Conservation (phyloP, 2,797 vertebrate species). For the Parotocinclus haroldoi region DNA sequence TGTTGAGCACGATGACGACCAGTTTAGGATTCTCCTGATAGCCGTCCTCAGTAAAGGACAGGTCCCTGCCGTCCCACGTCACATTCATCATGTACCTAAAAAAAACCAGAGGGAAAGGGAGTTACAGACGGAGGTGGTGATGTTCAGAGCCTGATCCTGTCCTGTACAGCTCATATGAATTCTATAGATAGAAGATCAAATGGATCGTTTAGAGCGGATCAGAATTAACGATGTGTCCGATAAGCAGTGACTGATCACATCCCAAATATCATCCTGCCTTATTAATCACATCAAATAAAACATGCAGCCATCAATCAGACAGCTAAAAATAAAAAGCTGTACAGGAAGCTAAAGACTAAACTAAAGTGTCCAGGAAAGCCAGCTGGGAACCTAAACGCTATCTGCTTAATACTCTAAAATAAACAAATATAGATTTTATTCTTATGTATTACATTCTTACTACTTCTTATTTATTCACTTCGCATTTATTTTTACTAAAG, state of each 20-base stretch:
- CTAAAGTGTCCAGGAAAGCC: no score
- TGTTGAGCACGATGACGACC: slow-evolving; percentile 93
- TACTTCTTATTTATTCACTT: no score
- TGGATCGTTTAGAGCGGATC: slow-evolving; percentile 34
- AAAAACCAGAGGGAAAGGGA: no score
- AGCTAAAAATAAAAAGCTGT: not conserved
- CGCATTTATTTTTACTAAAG: no score
- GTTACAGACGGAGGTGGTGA: no score
- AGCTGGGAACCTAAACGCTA: no score
- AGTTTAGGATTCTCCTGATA: slow-evolving; percentile 93
- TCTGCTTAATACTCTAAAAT: no score
- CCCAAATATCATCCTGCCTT: slow-evolving; percentile 35
- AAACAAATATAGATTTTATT: no score
- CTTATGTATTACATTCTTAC: no score
- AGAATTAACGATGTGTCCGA: slow-evolving; percentile 57
- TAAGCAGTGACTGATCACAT: slow-evolving; percentile 46
- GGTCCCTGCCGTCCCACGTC: slow-evolving; percentile 91
- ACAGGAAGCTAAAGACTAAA: no score
- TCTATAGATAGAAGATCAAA: slow-evolving; percentile 39
- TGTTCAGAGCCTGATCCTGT: no score
- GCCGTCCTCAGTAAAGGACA: slow-evolving; percentile 96
- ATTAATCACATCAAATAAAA: slow-evolving; percentile 38
- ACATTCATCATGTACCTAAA: slow-evolving; percentile 97
- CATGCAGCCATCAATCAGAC: slow-evolving; percentile 45
- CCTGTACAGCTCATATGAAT: slow-evolving; percentile 20